Evolutionary conservation across 2,888 invertebrate genomes (phyloP).

Genomic region (Caenorhabditis wallacei): DNA sequence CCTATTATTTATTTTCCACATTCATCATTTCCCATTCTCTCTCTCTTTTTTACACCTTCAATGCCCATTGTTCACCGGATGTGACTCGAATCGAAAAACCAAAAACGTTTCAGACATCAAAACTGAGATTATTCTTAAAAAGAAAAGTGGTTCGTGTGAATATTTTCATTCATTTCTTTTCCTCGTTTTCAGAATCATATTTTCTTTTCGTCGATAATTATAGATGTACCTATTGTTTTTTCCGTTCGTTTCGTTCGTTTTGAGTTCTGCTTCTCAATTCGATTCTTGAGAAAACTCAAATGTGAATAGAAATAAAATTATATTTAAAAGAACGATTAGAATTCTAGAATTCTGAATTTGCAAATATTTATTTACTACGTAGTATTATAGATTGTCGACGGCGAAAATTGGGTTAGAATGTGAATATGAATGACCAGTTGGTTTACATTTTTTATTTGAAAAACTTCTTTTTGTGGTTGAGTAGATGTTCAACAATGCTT

Average conservation of each 20-base stretch:
- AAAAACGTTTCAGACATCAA: constrained; percentile 24
- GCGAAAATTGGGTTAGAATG: constrained; percentile 26
- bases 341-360: not conserved
- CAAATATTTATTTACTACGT: constrained; percentile 28
- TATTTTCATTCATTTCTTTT: not conserved
- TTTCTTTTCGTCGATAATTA: constrained; percentile 18
- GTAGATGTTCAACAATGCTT: no score
- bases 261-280: no score
- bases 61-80: constrained; percentile 25
- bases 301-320: not conserved
- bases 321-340: no score
- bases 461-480: no score
- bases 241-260: constrained; percentile 18
- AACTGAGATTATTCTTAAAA: constrained; percentile 9
- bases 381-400: constrained; percentile 33
- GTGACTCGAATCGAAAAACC: constrained; percentile 1
- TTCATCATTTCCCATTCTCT: constrained; percentile 1
- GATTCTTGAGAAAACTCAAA: constrained; percentile 9
- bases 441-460: constrained; percentile 5
- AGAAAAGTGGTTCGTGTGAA: not conserved
- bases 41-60: not conserved
- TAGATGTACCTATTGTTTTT: constrained; percentile 26
- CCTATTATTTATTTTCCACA: not conserved
- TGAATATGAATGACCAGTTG: constrained; percentile 22
- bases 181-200: constrained; percentile 13